Base-by-base conservation (phyloP, 2,113 vertebrate species). In the Uria aalge region DNA sequence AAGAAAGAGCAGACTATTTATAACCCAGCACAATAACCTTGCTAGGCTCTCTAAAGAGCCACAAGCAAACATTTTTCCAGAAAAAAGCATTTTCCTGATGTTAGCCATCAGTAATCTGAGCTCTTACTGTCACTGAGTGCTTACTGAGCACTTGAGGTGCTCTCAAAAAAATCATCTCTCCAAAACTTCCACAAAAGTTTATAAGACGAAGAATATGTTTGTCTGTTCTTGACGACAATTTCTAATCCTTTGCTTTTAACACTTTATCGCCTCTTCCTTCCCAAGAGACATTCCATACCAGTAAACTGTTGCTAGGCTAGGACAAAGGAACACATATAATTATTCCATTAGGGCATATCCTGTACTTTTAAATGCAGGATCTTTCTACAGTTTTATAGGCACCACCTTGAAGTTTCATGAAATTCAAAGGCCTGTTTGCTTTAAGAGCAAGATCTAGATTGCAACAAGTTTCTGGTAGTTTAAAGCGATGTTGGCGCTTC, bases 1-100 rank as follows among this genome's bases (percentile, higher is more conserved):
- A 98, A 94, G 75, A 84, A 79, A 92, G 92, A 68, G 40, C 14
- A 95, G 62, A 68, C 9, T n/a, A 26, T 72, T 82, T 63, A 32
- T 29, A 76, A 74, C 9, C 11, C 32, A 63, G 43, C 57, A 12
- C 41, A 92, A 18, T 71, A 40, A 43, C 8, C 24, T 73, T 43
- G 7, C 38, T 20, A 52, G 18, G 27, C 18, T 80, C 21, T 60
- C 30, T 76, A 29, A 38, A 47, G 17, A 88, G 34, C 15, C 32
- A 87, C n/a, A 75, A 57, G 34, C 52, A 60, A 48, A 81, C 3
- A 4, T 80, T 86, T 86, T 56, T 59, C 68, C 48, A 84, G 63
- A 22, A 81, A 57, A 19, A 88, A 92, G 22, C 20, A 21, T 72
- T 52, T 84, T 91, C 23, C 50, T 83, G 15, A 63, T 41, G 24